phyloP scores from a whole-genome alignment of 2,113 vertebrate species.

The Lichenostomus cassidix region DNA sequence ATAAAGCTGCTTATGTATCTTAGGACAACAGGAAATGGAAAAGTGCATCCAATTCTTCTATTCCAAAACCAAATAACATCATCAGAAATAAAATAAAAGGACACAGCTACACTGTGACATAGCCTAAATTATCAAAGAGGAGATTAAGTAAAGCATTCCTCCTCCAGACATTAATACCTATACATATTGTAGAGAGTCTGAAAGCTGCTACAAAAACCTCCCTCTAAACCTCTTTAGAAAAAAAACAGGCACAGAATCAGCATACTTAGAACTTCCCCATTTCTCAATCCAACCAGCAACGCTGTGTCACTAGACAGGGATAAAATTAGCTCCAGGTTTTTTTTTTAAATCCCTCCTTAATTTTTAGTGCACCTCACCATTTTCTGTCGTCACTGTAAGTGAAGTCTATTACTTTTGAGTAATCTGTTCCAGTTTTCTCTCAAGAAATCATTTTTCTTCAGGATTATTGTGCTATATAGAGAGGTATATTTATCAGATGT shows the following conservation, averaged over 20 bases:
- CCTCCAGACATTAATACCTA: neutral
- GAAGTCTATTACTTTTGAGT: neutral
- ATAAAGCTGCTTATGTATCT: slow-evolving; percentile 8
- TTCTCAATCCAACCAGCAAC: neutral
- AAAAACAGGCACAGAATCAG: neutral
- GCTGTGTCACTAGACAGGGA: neutral
- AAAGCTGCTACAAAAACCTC: neutral
- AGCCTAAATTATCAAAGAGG: neutral
- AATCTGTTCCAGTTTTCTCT: neutral
- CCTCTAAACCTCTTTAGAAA: neutral
- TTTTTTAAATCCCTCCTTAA: neutral
- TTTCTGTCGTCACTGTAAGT: neutral
- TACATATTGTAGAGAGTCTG: neutral
- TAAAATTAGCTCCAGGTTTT: neutral
- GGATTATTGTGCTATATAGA: neutral
- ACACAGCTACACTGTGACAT: neutral
- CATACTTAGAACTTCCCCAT: neutral
- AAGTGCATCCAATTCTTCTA: neutral
- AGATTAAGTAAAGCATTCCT: neutral
- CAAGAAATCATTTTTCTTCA: neutral
- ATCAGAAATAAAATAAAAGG: neutral
- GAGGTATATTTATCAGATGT: neutral
- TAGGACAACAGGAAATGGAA: slow-evolving; percentile 10
- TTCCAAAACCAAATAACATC: neutral
- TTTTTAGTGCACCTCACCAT: neutral